Evolutionary conservation across 2,888 invertebrate species (phyloP).

Genomic region (Pelosia muscerda): DNA sequence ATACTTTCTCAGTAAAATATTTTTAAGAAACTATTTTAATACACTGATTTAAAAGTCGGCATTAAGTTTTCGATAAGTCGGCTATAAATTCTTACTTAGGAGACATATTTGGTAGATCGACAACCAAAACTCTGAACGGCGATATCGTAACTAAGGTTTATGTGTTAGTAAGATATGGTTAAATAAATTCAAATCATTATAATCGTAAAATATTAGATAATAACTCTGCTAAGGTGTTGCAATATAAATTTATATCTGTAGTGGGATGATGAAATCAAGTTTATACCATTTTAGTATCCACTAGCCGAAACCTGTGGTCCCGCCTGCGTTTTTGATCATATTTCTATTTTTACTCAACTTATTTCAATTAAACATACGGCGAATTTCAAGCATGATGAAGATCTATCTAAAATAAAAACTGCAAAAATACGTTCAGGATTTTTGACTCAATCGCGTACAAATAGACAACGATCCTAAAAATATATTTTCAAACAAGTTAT

Average conservation of each 20-base stretch:
- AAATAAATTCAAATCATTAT: slow-evolving; percentile 33
- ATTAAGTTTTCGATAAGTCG: slow-evolving; percentile 9
- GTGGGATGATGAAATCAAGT: slow-evolving; percentile 1
- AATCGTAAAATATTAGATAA: slow-evolving; percentile 24
- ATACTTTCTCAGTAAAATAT: not conserved
- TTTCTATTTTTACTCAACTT: too few species aligned
- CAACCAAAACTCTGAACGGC: slow-evolving; percentile 11
- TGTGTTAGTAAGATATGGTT: slow-evolving; percentile 32
- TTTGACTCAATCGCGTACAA: too few species aligned
- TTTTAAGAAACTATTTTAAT: not conserved
- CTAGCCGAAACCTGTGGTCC: too few species aligned
- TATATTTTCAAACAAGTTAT: too few species aligned
- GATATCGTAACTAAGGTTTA: slow-evolving; percentile 17
- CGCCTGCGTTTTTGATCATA: too few species aligned
- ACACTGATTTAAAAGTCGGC: not conserved
- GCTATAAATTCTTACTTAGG: slow-evolving; percentile 1
- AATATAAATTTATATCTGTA: slow-evolving; percentile 10
- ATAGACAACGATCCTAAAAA: too few species aligned
- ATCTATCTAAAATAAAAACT: too few species aligned
- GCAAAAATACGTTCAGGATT: too few species aligned
- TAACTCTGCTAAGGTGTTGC: slow-evolving; percentile 13
- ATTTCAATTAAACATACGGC: too few species aligned
- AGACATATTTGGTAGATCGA: slow-evolving; percentile 4
- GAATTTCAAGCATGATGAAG: too few species aligned
- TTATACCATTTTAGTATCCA: not conserved